Evolutionary conservation across 1,140 invertebrate species (phyloP), one percentile per base, ranked within the genome.

Genomic region (Diachasma alloeum): DNA sequence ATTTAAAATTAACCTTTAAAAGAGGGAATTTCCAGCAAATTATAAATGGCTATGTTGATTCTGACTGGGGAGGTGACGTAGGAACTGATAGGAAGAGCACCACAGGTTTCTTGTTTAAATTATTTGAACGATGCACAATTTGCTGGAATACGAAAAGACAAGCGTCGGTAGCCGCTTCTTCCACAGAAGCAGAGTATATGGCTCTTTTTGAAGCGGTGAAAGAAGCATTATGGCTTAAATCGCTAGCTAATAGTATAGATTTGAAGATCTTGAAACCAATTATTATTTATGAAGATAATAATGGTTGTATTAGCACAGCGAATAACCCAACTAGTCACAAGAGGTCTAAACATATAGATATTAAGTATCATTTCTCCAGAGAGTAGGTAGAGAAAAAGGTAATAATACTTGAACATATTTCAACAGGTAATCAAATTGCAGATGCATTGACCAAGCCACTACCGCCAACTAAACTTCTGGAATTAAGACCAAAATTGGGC

Each of bases 341-440:
- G 10, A 17, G 53, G 17, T 13, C 53, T 0, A 56, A 56, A 19
- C 53, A 56, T 19, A 56, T 56, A 56, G 53, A 56, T 56, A 56
- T 56, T 56, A 56, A 56, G 10, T 56, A 56, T n/a, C 75, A 73
- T 75, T 81, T 79, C 77, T 70, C 74, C 17, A 72, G 46, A 75
- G 74, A 76, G 78, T 74, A 70, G 80, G 9, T 26, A 56, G 72
- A 73, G 22, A 59, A 73, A 5, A 59, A 59, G 3, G n/a, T 10
- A 37, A 87, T 88, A 77, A 74, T 87, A 46, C 76, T 88, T 31
- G 83, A 83, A 2, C 88, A 89, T 83, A 83, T 83, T 80, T 81
- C 84, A 82, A 90, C 89, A 81, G 86, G 85, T 44, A 87, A 87
- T 81, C 88, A 85, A 79, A 4, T 88, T 67, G 87, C 81, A 80